Percentiles rank a stretch among this genome's conserved stretches.
Conservation (phyloP, 2,113 vertebrate genomes). For the Clarias magur region DNA sequence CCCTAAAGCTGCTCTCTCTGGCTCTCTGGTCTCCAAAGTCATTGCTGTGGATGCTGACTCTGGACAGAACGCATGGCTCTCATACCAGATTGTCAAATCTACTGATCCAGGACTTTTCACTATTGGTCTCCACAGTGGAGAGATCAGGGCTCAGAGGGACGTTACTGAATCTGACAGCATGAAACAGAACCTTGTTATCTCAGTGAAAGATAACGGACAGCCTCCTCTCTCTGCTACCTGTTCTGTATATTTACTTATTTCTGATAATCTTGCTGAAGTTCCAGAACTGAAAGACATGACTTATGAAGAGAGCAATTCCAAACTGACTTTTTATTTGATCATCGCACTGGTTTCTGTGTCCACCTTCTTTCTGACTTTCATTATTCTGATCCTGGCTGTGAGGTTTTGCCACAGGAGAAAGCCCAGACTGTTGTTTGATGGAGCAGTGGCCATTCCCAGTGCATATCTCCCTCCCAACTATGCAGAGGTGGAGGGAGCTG, state of each 20-base stretch:
- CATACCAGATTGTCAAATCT: no score
- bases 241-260: slow-evolving; percentile 49
- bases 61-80: no score
- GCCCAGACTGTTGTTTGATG: background rate
- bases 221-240: slow-evolving; percentile 36
- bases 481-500: slow-evolving; percentile 45
- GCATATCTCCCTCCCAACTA: slow-evolving; percentile 50
- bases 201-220: no score
- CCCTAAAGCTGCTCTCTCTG: no score
- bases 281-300: slow-evolving; percentile 50
- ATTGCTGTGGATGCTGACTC: no score
- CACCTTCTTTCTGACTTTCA: slow-evolving; percentile 68
- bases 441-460: slow-evolving; percentile 16
- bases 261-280: slow-evolving; percentile 54
- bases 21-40: no score
- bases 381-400: slow-evolving; percentile 66
- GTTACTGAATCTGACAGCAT: no score
- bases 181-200: no score
- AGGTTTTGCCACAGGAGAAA: slow-evolving; percentile 59
- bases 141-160: no score
- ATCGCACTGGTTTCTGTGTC: slow-evolving; percentile 66
- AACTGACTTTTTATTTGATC: slow-evolving; percentile 66
- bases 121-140: no score
- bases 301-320: slow-evolving; percentile 55
- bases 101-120: no score